phyloP scores from a whole-genome alignment of 2,797 vertebrate genomes.

The Halcyon badia region DNA sequence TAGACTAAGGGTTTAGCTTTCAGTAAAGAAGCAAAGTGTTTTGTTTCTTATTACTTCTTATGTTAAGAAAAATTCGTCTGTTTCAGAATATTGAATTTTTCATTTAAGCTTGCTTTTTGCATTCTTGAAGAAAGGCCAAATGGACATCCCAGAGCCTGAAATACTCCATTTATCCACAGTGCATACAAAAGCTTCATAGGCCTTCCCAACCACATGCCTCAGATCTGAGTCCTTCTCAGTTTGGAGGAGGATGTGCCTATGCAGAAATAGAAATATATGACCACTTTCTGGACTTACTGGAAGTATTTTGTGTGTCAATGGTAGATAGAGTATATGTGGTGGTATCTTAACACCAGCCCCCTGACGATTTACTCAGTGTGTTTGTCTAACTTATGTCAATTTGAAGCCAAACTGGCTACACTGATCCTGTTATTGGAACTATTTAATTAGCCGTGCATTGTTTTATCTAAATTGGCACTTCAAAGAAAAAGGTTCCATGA shows the following conservation, averaged over 20 bases:
- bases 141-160: background rate
- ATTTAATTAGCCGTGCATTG: rapidly evolving
- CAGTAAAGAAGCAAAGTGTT: background rate
- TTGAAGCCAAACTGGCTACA: background rate
- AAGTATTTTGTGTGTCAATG: background rate
- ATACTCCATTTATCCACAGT: background rate
- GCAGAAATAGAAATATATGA: background rate
- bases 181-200: background rate
- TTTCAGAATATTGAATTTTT: background rate
- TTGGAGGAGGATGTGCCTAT: background rate
- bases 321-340: background rate
- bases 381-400: background rate
- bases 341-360: background rate
- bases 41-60: background rate
- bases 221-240: background rate
- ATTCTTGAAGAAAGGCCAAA: conserved; percentile 54
- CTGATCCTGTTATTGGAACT: background rate
- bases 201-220: background rate
- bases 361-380: background rate
- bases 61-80: background rate
- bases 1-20: background rate
- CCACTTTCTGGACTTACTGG: background rate
- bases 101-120: background rate
- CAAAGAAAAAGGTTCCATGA: background rate
- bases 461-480: background rate